Evolutionary conservation across 2,888 invertebrate species (phyloP).

Genomic region (Xestia c-nigrum): DNA sequence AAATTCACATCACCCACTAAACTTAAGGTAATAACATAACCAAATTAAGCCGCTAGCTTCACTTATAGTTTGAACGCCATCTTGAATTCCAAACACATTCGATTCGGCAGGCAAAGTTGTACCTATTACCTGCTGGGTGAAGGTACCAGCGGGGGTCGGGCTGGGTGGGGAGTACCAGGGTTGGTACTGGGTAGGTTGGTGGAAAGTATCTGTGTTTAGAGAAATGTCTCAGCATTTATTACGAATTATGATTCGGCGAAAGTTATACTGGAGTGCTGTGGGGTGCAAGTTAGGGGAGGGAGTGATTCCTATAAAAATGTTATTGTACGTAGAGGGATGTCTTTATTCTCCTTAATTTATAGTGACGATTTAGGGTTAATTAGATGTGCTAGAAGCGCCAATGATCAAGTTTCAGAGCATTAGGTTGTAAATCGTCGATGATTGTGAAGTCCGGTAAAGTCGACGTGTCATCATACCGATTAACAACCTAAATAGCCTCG

Average conservation of each 20-base stretch:
- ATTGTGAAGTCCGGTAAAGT: background rate
- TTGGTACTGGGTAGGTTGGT: slow-evolving; percentile 13
- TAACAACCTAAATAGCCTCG: slow-evolving; percentile 18
- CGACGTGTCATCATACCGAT: slow-evolving; percentile 12
- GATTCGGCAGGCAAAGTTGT: slow-evolving; percentile 34
- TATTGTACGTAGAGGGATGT: background rate
- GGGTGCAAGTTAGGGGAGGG: slow-evolving; percentile 20
- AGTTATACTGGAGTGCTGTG: slow-evolving; percentile 64
- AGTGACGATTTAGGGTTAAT: background rate
- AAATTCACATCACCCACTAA: slow-evolving; percentile 54
- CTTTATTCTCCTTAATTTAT: background rate
- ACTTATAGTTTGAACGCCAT: slow-evolving; percentile 58
- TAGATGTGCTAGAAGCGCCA: background rate
- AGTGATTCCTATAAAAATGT: background rate
- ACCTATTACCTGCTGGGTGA: slow-evolving; percentile 32
- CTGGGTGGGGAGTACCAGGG: slow-evolving; percentile 29
- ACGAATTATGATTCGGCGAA: slow-evolving; percentile 74
- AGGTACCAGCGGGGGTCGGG: slow-evolving; percentile 25
- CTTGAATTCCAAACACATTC: slow-evolving; percentile 62
- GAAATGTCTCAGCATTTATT: slow-evolving; percentile 71
- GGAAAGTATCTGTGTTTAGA: slow-evolving; percentile 63
- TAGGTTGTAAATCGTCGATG: background rate
- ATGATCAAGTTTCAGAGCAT: background rate
- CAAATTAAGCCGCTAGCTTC: slow-evolving; percentile 54
- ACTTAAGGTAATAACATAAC: slow-evolving; percentile 57